Evolutionary conservation across 2,888 invertebrate species (phyloP).

Genomic region (Leucophenga montana): DNA sequence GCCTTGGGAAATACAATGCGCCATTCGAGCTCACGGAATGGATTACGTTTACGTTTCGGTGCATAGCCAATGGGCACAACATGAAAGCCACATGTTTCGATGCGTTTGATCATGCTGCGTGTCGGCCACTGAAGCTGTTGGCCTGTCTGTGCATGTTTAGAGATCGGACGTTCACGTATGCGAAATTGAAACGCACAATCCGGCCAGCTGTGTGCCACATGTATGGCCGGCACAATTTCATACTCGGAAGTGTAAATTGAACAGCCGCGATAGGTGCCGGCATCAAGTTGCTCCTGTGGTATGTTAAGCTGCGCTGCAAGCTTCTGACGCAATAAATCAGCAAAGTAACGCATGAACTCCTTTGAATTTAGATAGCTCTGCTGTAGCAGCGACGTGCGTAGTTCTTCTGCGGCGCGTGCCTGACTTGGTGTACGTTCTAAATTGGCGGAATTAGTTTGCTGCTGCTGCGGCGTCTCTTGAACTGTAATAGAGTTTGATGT

Average conservation of each 20-base stretch:
- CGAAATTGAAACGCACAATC: slow-evolving; percentile 81
- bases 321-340: slow-evolving; percentile 76
- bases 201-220: slow-evolving; percentile 77
- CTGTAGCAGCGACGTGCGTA: slow-evolving; percentile 51
- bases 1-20: slow-evolving; percentile 84
- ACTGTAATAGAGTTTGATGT: neutral
- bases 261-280: slow-evolving; percentile 78
- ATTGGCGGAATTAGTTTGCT: too few species aligned
- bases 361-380: slow-evolving; percentile 76
- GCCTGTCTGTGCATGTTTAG: slow-evolving; percentile 76
- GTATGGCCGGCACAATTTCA: slow-evolving; percentile 82
- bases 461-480: too few species aligned
- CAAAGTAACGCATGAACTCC: slow-evolving; percentile 81
- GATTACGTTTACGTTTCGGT: slow-evolving; percentile 77
- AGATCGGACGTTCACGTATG: slow-evolving; percentile 76
- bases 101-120: slow-evolving; percentile 78
- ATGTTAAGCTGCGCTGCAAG: slow-evolving; percentile 78
- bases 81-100: slow-evolving; percentile 80
- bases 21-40: slow-evolving; percentile 83
- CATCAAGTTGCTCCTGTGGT: slow-evolving; percentile 74
- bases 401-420: slow-evolving; percentile 56
- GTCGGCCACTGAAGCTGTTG: slow-evolving; percentile 82
- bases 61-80: slow-evolving; percentile 82
- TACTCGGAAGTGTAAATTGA: slow-evolving; percentile 79
- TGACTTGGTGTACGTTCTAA: neutral